Evolutionary conservation across 2,797 vertebrate genomes (phyloP), one percentile per base, ranked within the genome.

Genomic region (Muscicapa comitata): DNA sequence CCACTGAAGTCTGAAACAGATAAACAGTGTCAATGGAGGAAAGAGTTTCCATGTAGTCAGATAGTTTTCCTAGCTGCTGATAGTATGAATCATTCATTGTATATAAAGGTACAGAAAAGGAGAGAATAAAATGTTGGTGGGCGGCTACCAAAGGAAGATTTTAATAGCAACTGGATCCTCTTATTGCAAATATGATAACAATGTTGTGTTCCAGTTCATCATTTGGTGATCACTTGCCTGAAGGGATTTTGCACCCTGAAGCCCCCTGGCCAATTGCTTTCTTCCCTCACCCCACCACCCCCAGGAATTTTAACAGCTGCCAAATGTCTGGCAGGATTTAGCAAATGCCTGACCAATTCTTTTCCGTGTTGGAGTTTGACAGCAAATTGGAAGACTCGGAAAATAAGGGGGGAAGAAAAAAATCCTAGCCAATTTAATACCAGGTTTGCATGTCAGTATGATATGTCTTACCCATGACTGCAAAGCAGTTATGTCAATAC

Each of bases 271-370:
- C 94, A 82, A 88, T 89, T 87, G 42, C 73, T 94, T 94, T 95
- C 31, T 87, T 81, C 61, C 26, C n/a, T 54, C 42, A 59, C 43
- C 43, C 75, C 23, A 0, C 76, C 20, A 0, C 33, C 91, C 74
- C 62, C 37, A 94, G 95, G 95, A 96, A 96, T 97, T 91, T 93
- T 95, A 92, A 94, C 97, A 97, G 97, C 97, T 98, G 97, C 96
- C 87, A 94, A 96, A 95, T 93, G 92, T 97, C 96, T 98, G 96
- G 94, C 94, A 96, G 84, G 92, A 81, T 94, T 89, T 95, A 77
- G 57, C 91, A 94, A 90, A 93, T 78, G 93, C 68, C 92, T 75
- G 93, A 88, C 92, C 93, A 72, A 8, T 79, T 96, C 85, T 93
- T 91, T 89, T 93, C 74, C 57, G 35, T 90, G 84, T 95, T 92